Base-by-base conservation (phyloP, 2,113 vertebrate genomes). In the Tringa solitaria region DNA sequence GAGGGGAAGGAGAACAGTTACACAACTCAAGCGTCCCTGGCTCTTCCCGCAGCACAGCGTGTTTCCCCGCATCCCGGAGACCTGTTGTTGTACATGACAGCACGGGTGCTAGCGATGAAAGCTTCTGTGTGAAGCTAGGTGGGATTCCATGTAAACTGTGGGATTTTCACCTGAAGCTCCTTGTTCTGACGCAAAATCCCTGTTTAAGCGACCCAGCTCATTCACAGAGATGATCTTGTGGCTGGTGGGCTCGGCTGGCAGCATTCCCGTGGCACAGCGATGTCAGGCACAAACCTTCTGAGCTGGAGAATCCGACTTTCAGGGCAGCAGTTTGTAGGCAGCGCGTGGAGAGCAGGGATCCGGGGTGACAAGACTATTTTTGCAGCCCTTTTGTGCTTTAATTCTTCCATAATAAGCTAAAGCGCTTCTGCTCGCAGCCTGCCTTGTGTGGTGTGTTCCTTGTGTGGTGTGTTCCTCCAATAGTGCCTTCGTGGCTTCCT, bases 341-440 rank as follows among this genome's bases (percentile, higher is more conserved):
- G 63, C 1, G 4, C 1, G 0, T 8, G 35, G 39, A 81, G 86
- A 53, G 56, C 56, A 3, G 41, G 39, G 20, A 12, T 57, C 35
- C 53, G 86, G 39, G 48, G 22, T 45, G 74, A 32, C 41, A 14
- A 43, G 56, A 14, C 35, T 54, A 39, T 28, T 86, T 86, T 12
- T 33, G 41, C 48, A 69, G 88, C 53, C 95, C 76, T 78, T 78
- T 68, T 79, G 53, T 65, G 80, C 54, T 87, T 84, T 83, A 73
- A 79, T 91, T 93, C 50, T 54, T 37, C 91, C 19, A 0, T 79
- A 76, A 84, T 30, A 64, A 93, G 63, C 65, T 53, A 1, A 68
- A 82, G 35, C 5, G 5, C 35, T 84, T 43, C 70, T 53, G 56
- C 41, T 79, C 4, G 13, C 69, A 96, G 92, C 77, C 80, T 6